Conservation (phyloP, 1,140 invertebrate genomes). For the Drosophila micromelanica region DNA sequence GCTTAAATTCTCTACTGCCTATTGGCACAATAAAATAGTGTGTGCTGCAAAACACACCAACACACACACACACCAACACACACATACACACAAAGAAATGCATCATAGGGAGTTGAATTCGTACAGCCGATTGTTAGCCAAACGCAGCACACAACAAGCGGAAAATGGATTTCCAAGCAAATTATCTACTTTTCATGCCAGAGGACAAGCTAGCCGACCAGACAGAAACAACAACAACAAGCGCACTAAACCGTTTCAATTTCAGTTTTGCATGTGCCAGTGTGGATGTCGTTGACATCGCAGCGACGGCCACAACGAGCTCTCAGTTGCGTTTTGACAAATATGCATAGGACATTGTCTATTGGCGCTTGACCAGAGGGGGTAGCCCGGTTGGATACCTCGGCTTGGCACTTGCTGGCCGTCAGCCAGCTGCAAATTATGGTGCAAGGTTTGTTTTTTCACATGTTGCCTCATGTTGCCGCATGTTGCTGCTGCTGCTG, state of each 20-base stretch:
- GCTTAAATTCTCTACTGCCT: slow-evolving; percentile 19
- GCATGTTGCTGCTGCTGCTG: slow-evolving; percentile 4
- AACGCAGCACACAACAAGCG: slow-evolving; percentile 54
- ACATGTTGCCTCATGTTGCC: no score
- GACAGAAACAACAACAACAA: slow-evolving; percentile 46
- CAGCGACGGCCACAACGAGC: slow-evolving; percentile 38
- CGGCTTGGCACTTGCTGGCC: slow-evolving; percentile 56
- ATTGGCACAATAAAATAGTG: slow-evolving; percentile 40
- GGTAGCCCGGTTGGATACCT: slow-evolving; percentile 38
- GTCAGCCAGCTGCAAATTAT: slow-evolving; percentile 42
- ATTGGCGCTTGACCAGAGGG: slow-evolving; percentile 62
- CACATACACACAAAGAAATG: slow-evolving; percentile 6
- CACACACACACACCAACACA: slow-evolving; percentile 11
- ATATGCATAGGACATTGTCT: slow-evolving; percentile 78
- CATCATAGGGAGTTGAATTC: slow-evolving; percentile 11
- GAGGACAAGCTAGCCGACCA: slow-evolving; percentile 10
- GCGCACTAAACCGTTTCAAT: slow-evolving; percentile 75
- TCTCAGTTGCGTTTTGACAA: slow-evolving; percentile 60
- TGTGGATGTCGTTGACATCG: slow-evolving; percentile 18
- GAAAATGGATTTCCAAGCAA: slow-evolving; percentile 83
- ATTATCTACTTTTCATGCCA: slow-evolving; percentile 67
- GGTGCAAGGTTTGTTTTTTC: slow-evolving; percentile 18
- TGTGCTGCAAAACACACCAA: neutral
- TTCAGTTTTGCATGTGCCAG: slow-evolving; percentile 49
- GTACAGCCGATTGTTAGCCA: slow-evolving; percentile 30